Evolutionary conservation across 2,797 vertebrate species (phyloP), one percentile per base, ranked within the genome.

Genomic region (Typhlichthys subterraneus): DNA sequence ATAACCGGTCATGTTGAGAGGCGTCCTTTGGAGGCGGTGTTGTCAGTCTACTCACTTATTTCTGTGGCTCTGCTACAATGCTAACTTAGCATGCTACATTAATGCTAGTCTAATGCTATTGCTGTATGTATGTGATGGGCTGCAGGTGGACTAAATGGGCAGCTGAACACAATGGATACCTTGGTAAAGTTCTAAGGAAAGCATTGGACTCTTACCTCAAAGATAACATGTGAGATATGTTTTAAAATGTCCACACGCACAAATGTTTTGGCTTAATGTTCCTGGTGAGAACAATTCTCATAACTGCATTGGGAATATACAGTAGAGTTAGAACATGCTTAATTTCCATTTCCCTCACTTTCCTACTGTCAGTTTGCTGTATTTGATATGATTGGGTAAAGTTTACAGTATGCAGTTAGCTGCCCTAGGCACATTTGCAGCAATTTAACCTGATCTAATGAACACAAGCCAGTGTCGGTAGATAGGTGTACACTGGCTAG

Each of bases 121-220:
- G 2, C n/a, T 14, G 10, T 12, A 9, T 50, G n/a, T 61, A 4
- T 12, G 23, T 42, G 14, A 56, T 55, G 48, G 4, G 47, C 63
- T 74, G 33, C 76, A 95, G 94, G 68, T 93, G 91, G 91, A 81
- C 63, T 3, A 94, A 93, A 72, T 94, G 93, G 94, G 90, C 86
- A 1, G 87, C 89, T 5, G 93, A 94, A 70, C 90, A 93, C 69
- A 94, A 93, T 3, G 94, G 94, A 53, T 88, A 92, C 83, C 84
- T 94, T 58, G 94, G 94, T 64, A 84, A 67, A 1, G 45, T 91
- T 59, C 69, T 94, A 45, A 75, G 89, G 48, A 92, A 82, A 64
- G 92, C 86, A 9, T 72, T 95, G 78, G 87, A 93, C 63, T 91
- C 85, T 3, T 89, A 93, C 76, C 83, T 94, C 12, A 84, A 83